Evolutionary conservation across 2,113 vertebrate species (phyloP).

Genomic region (Myocastor coypus): DNA sequence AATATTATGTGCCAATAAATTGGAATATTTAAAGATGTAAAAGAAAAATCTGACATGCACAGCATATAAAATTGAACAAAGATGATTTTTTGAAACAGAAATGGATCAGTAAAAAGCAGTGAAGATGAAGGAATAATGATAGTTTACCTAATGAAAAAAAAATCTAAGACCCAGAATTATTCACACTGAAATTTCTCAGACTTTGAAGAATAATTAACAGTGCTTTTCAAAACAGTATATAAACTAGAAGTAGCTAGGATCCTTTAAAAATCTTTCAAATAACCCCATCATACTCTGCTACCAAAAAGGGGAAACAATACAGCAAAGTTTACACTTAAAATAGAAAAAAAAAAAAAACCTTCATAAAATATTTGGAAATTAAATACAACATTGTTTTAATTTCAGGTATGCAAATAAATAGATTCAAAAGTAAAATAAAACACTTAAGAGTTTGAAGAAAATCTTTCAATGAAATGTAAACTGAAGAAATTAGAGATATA

Average conservation of each 20-base stretch:
- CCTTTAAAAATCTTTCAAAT: not conserved
- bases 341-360: too few species aligned
- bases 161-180: not conserved
- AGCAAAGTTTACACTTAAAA: too few species aligned
- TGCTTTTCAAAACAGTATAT: not conserved
- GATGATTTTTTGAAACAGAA: not conserved
- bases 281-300: too few species aligned
- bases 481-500: too few species aligned
- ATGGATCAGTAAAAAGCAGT: not conserved
- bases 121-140: not conserved
- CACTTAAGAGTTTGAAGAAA: not conserved
- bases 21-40: not conserved
- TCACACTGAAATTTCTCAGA: not conserved
- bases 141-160: not conserved
- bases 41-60: not conserved
- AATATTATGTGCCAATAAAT: not conserved
- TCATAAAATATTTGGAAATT: too few species aligned
- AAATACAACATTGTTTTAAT: too few species aligned
- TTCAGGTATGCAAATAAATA: too few species aligned
- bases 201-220: not conserved
- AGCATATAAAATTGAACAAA: not conserved
- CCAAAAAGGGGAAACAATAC: too few species aligned
- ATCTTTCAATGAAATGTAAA: not conserved
- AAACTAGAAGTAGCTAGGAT: not conserved
- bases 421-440: too few species aligned